Evolutionary conservation across 2,113 vertebrate genomes (phyloP), one percentile per base, ranked within the genome.

Genomic region (Pelodiscus sinensis): DNA sequence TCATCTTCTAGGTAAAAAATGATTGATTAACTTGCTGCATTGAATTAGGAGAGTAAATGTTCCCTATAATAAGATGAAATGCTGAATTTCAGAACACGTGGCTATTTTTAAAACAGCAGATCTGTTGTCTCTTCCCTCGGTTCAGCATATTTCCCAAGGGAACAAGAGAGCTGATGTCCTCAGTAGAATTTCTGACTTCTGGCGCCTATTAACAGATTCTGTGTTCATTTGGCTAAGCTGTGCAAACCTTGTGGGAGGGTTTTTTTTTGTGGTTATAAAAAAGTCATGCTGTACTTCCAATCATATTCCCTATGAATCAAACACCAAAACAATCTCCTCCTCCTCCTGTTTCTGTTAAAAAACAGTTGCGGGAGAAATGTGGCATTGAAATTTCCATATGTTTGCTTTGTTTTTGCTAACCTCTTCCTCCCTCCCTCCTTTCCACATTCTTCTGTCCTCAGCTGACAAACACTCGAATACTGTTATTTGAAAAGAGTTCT

Each of bases 401-500:
- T 71, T 92, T 57, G 16, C 60, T 93, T 92, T 84, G 2, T 1
- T 94, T 91, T 94, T 89, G 27, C 15, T 93, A 86, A 94, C 92
- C 38, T 2, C 21, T 85, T 57, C 55, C 55, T 85, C 29, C 19
- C 6, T n/a, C 4, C 24, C 86, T 93, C 78, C 16, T 79, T 81
- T 14, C 35, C 2, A 90, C 52, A 88, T 79, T 93, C 60, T 90
- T 95, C 82, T 65, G 65, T 44, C 31, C 9, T 60, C n/a, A 84
- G 73, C 56, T 79, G 75, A 85, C 82, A 94, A 94, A 54, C 22
- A 14, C 75, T 88, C 44, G n/a, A 87, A 84, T 88, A 38, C 44
- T 12, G 51, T 88, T 78, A 92, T 95, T 94, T 90, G 82, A 85
- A 44, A 57, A 88, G 89, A 83, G 35, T 58, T 94, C 62, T 92